Evolutionary conservation across 2,113 vertebrate species (phyloP), one percentile per base, ranked within the genome.

Genomic region (Prolemur simus): DNA sequence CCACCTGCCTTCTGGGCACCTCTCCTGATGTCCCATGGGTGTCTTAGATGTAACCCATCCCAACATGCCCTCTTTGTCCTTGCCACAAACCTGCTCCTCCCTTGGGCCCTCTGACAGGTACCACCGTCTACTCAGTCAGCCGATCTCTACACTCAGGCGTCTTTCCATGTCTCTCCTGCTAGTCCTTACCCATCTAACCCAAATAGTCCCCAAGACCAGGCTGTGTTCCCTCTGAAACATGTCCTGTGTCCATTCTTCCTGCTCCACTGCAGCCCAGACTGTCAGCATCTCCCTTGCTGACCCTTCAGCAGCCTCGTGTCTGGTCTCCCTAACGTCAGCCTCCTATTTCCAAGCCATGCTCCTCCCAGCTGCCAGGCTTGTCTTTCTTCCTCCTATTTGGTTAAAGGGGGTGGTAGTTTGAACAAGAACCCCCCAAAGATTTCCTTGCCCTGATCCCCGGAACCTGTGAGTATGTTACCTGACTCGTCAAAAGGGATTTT

Each of bases 361-460:
- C 52, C 68, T 92, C 45, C 49, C 54, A 63, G 68, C 27, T 89
- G 8, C 49, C 42, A 71, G 47, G 34, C 9, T 94, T 68, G 66
- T 47, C 39, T 52, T 91, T 91, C 83, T 85, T 81, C 86, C 32
- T 89, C 66, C 69, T 94, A 60, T 86, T 60, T 95, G 89, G 45
- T 93, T 91, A 82, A 91, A 94, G 73, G 58, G 25, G 8, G 45
- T 87, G 25, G 37, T 82, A 94, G 17, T 60, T 52, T 29, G 64
- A 74, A 49, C 58, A 80, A 83, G 11, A 76, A 14, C n/a, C 63
- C 8, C 42, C 42, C 63, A 47, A 84, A 84, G 71, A 84, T 87
- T 52, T 58, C 77, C 9, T 18, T 37, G 14, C 84, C 58, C 78
- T 89, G 73, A 89, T 93, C 49, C 76, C 58, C 63, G 56, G 39